Evolutionary conservation across 1,140 invertebrate species (phyloP).

Genomic region (Bombyx mori): DNA sequence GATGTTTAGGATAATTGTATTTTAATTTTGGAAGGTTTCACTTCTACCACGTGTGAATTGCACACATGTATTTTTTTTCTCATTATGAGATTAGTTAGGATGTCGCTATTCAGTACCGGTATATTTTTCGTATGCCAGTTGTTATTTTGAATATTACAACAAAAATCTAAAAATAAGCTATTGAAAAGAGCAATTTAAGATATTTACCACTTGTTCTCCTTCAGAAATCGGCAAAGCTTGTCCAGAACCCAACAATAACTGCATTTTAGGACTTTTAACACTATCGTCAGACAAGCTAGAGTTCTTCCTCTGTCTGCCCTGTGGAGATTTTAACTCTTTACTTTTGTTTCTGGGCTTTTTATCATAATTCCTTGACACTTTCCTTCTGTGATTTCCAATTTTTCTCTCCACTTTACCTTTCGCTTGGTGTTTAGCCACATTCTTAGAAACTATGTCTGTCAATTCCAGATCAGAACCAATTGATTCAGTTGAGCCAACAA

Average conservation of each 20-base stretch:
- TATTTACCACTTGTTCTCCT: conserved; percentile 74
- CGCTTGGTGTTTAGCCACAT: conserved; percentile 34
- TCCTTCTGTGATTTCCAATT: conserved; percentile 55
- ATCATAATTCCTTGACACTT: conserved; percentile 44
- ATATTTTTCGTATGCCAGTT: too few species aligned
- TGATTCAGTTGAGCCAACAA: conserved; percentile 41
- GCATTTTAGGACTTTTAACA: conserved; percentile 55
- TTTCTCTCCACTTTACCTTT: conserved; percentile 46
- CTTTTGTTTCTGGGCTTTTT: conserved; percentile 34
- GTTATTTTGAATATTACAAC: too few species aligned
- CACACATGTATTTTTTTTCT: too few species aligned
- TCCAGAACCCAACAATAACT: conserved; percentile 69
- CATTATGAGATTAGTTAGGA: too few species aligned
- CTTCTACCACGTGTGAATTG: too few species aligned
- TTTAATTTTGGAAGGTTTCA: too few species aligned
- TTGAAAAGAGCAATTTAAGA: too few species aligned
- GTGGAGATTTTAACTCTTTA: conserved; percentile 45
- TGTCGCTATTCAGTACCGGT: too few species aligned
- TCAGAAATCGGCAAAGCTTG: conserved; percentile 69
- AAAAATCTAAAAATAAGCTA: too few species aligned
- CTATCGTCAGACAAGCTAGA: conserved; percentile 44
- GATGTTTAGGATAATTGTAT: too few species aligned
- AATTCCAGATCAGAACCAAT: conserved; percentile 33
- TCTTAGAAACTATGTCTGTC: conserved; percentile 28
- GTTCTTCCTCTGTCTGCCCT: conserved; percentile 38